Conservation (phyloP, 2,797 vertebrate genomes). For the Chiroxiphia lanceolata region DNA sequence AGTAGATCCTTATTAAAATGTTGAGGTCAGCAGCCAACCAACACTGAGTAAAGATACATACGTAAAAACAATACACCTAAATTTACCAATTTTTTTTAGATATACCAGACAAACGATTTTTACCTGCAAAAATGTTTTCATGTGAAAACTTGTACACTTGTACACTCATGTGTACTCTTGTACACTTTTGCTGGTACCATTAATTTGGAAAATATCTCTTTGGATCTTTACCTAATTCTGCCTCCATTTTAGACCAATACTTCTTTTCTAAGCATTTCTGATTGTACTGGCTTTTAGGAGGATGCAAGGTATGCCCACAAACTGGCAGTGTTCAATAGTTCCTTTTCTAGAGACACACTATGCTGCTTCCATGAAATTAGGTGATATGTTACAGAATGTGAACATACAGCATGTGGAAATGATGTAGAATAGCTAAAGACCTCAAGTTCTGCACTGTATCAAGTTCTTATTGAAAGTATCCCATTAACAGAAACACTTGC, state of each 20-base stretch:
- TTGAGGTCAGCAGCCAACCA: background rate
- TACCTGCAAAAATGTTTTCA: background rate
- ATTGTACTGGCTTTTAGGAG: background rate
- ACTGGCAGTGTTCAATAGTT: background rate
- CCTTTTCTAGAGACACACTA: background rate
- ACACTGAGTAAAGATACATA: background rate
- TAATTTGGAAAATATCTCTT: background rate
- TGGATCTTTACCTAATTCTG: background rate
- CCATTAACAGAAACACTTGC: background rate
- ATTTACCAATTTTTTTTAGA: background rate
- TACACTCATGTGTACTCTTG: background rate
- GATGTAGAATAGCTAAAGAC: background rate
- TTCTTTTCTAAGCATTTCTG: background rate
- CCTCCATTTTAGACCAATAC: background rate
- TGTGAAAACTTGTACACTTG: too few species aligned
- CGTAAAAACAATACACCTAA: background rate
- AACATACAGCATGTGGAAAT: rapidly evolving
- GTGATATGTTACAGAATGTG: background rate
- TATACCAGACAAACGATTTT: background rate
- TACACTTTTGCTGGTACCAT: background rate
- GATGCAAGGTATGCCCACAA: background rate
- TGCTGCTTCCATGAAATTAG: background rate
- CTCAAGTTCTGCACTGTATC: background rate
- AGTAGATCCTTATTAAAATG: background rate
- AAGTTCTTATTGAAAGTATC: background rate